Evolutionary conservation across 1,140 invertebrate genomes (phyloP), one percentile per base, ranked within the genome.

Genomic region (Sinella curviseta): DNA sequence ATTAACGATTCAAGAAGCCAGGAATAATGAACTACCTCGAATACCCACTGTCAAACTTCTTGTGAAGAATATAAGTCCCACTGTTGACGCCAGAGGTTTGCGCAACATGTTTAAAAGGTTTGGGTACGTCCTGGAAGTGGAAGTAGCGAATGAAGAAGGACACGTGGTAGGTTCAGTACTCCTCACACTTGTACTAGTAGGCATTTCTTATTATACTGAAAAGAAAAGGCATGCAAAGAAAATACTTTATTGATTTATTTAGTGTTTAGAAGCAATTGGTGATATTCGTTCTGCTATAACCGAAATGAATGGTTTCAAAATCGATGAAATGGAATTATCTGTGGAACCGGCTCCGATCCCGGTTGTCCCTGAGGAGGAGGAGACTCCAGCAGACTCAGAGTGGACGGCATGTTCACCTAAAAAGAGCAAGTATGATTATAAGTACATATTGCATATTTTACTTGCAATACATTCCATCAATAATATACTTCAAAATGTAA

Each of bases 221-320:
- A n/a, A n/a, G n/a, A n/a, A n/a, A n/a, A n/a, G n/a, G n/a, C n/a
- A n/a, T n/a, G n/a, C n/a, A n/a, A n/a, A n/a, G n/a, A n/a, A n/a
- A 34, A 74, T 74, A 31, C 3, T 20, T 74, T 74, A 74, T 8
- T 77, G 74, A 28, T 74, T 70, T 67, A 78, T 77, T 33, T 35
- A 84, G 83, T 76, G 39, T n/a, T 24, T 84, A 26, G 83, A 82
- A 80, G 78, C 81, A 17, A 80, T 78, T 39, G 81, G 81, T 17
- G 83, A 84, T 73, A 80, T 84, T 55, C n/a, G 80, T 34, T 73
- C 77, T 33, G 83, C 83, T 26, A 78, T 84, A 20, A 78, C 80
- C 20, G 83, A 84, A 34, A 80, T 84, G 73, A 82, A 77, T 67
- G 81, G 80, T 16, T 67, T 74, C 48, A 54, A 60, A 33, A 28